Conservation (phyloP, 2,113 vertebrate species). For the Neodontobutis hainanensis region DNA sequence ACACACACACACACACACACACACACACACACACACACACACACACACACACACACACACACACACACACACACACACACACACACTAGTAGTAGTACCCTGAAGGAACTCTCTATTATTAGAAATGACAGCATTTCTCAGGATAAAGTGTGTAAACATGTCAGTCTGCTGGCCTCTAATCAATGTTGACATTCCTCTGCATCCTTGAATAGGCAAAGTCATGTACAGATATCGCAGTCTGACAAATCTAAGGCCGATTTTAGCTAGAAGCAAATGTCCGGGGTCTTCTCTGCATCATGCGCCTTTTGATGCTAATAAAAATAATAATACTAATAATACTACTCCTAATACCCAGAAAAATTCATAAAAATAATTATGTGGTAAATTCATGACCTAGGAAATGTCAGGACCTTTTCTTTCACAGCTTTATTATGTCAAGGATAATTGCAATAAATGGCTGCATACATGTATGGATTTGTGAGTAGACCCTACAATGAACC, state of each 20-base stretch:
- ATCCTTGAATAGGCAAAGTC: slow-evolving; percentile 71
- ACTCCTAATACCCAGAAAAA: too few species aligned
- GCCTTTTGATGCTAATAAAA: slow-evolving; percentile 20
- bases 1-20: too few species aligned
- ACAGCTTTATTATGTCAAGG: not conserved
- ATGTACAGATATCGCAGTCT: slow-evolving; percentile 46
- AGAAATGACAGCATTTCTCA: slow-evolving; percentile 49
- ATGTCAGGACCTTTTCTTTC: slow-evolving; percentile 5
- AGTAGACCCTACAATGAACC: too few species aligned
- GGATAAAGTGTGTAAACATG: slow-evolving; percentile 51
- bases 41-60: too few species aligned
- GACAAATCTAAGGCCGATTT: slow-evolving; percentile 40
- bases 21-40: too few species aligned
- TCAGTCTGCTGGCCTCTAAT: slow-evolving; percentile 54
- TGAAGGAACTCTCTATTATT: slow-evolving; percentile 47
- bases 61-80: not conserved
- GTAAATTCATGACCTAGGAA: slow-evolving; percentile 17
- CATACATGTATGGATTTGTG: too few species aligned
- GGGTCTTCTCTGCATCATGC: slow-evolving; percentile 4
- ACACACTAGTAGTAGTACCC: slow-evolving; percentile 12
- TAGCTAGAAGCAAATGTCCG: slow-evolving; percentile 15
- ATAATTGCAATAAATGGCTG: not conserved
- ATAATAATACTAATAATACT: too few species aligned
- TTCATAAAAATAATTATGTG: too few species aligned
- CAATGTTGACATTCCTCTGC: slow-evolving; percentile 77